These are phyloP conservation scores for Drosophila greeni DNA, from an alignment of 2,888 invertebrate genomes.

Conservation along the genomic window DNA sequence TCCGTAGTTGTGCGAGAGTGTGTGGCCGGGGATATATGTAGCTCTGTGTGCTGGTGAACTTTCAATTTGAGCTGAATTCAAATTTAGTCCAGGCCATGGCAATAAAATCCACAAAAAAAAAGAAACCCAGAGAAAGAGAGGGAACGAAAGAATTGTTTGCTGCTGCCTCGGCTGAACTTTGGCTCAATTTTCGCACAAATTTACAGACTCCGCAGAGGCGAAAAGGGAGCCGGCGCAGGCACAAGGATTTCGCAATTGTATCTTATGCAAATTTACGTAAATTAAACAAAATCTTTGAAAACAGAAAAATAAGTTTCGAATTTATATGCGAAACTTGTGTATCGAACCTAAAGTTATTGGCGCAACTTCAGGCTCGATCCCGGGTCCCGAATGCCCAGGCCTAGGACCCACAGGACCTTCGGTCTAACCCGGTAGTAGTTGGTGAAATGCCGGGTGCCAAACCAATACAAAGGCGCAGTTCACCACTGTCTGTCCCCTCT, in stretches of 20 bases:
- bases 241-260: slow-evolving; percentile 53
- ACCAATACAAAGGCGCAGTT: slow-evolving; percentile 11
- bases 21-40: slow-evolving; percentile 25
- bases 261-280: slow-evolving; percentile 72
- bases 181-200: slow-evolving; percentile 72
- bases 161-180: slow-evolving; percentile 57
- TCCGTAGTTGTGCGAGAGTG: slow-evolving; percentile 19
- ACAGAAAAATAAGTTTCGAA: slow-evolving; percentile 72
- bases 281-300: slow-evolving; percentile 73
- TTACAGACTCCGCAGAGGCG: slow-evolving; percentile 53
- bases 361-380: slow-evolving; percentile 24
- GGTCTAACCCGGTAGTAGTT: slow-evolving; percentile 25
- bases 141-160: slow-evolving; percentile 22
- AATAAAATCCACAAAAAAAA: slow-evolving; percentile 56
- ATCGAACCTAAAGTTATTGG: slow-evolving; percentile 66
- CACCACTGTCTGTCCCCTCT: slow-evolving; percentile 14
- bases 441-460: slow-evolving; percentile 36
- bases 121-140: neutral
- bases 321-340: slow-evolving; percentile 68
- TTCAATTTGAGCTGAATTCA: slow-evolving; percentile 72
- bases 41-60: slow-evolving; percentile 58
- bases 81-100: slow-evolving; percentile 61
- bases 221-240: slow-evolving; percentile 13
- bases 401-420: slow-evolving; percentile 33
- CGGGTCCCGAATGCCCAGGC: slow-evolving; percentile 19